Conservation (phyloP, 2,113 vertebrate species). For the Nibea albiflora region DNA sequence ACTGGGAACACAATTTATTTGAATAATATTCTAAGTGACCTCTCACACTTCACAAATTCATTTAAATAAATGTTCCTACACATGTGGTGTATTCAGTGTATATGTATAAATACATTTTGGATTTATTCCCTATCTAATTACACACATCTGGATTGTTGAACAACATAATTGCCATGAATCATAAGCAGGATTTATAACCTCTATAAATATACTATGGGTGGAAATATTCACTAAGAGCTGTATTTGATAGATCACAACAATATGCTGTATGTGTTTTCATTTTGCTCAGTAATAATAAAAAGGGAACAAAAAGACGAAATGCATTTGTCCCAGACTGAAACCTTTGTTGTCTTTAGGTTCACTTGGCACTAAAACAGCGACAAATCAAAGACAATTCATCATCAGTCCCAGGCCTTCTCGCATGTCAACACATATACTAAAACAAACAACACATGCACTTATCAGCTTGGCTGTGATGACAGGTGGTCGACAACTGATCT, state of each 20-base stretch:
- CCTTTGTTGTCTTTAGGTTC: neutral
- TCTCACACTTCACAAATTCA: neutral
- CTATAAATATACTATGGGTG: neutral
- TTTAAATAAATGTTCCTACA: neutral
- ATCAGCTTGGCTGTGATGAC: conserved; percentile 13
- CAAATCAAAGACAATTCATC: neutral
- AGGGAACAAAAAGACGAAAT: neutral
- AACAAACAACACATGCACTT: conserved; percentile 5
- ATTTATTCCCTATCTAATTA: neutral
- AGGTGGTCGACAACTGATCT: conserved; percentile 6
- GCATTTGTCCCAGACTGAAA: neutral
- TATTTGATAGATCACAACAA: neutral
- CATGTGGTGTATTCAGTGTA: neutral
- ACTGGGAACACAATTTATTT: conserved; percentile 9
- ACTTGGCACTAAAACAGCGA: neutral
- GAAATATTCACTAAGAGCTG: neutral
- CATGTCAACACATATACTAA: neutral
- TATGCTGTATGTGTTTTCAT: neutral
- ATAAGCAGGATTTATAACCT: neutral
- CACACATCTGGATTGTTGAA: neutral
- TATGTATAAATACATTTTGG: neutral
- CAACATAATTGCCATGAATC: neutral
- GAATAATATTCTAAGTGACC: neutral
- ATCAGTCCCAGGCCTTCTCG: neutral
- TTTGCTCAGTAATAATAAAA: neutral